These are phyloP conservation scores for Ladona fulva DNA, from an alignment of 1,140 invertebrate genomes.

Conservation along the genomic window DNA sequence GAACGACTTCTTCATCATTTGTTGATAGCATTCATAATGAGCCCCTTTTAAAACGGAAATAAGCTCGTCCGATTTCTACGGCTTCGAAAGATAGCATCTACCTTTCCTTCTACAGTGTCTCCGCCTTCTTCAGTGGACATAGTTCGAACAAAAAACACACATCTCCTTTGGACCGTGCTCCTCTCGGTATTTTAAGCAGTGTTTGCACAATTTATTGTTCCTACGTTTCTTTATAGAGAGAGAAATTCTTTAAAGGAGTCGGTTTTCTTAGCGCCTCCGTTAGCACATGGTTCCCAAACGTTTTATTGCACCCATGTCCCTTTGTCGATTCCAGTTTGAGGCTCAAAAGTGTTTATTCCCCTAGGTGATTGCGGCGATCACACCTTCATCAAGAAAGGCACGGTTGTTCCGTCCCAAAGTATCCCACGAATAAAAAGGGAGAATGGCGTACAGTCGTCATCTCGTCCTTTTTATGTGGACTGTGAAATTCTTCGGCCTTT, in stretches of 20 bases:
- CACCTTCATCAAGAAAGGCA: neutral
- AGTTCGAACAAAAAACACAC: too few relatives aligned
- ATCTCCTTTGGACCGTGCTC: neutral
- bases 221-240: neutral
- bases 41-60: too few relatives aligned
- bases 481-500: neutral
- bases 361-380: neutral
- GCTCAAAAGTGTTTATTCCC: neutral
- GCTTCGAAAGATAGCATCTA: too few relatives aligned
- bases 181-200: neutral
- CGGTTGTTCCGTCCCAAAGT: neutral
- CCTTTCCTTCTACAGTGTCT: too few relatives aligned
- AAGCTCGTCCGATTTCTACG: too few relatives aligned
- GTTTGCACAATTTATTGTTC: conserved; percentile 16
- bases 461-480: neutral
- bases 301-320: neutral
- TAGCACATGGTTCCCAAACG: neutral
- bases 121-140: too few relatives aligned
- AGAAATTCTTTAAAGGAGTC: neutral
- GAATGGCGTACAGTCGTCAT: neutral
- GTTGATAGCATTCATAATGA: too few relatives aligned
- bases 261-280: neutral
- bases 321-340: neutral
- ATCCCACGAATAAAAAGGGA: neutral
- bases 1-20: too few relatives aligned